phyloP scores from a whole-genome alignment of 2,888 invertebrate genomes.

The Eupithecia subumbrata region DNA sequence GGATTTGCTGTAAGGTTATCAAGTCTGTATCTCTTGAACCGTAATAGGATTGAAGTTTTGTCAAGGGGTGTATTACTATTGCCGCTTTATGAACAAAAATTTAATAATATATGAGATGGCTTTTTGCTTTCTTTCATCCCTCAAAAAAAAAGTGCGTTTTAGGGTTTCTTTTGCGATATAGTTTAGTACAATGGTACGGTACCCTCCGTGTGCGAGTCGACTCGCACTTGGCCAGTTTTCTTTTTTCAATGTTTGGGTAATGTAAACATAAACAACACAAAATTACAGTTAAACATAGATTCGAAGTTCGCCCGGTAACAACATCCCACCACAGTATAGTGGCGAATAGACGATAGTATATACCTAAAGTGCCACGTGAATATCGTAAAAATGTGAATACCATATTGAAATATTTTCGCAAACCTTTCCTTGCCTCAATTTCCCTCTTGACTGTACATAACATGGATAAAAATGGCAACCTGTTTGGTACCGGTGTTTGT shows the following conservation, averaged over 20 bases:
- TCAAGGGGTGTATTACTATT: no score
- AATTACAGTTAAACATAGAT: not conserved
- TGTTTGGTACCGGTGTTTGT: conserved; percentile 47
- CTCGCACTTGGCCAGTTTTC: no score
- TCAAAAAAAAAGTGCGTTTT: no score
- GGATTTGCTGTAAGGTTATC: no score
- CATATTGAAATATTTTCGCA: conserved; percentile 80
- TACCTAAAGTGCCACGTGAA: not conserved
- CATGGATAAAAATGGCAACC: conserved; percentile 70
- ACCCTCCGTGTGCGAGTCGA: no score
- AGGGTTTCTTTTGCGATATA: no score
- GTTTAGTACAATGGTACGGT: no score
- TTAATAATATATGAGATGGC: no score
- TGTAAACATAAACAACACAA: not conserved
- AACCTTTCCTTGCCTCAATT: conserved; percentile 72
- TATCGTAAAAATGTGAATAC: conserved; percentile 74
- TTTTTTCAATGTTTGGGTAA: not conserved
- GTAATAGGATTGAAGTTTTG: no score
- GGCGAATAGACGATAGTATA: not conserved
- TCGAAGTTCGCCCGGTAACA: not conserved
- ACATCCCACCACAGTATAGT: not conserved
- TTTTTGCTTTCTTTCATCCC: no score
- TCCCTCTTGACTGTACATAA: conserved; percentile 61
- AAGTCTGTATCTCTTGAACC: no score
- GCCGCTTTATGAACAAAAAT: no score